Evolutionary conservation across 2,888 invertebrate species (phyloP).

Genomic region (Pollenia angustigena): DNA sequence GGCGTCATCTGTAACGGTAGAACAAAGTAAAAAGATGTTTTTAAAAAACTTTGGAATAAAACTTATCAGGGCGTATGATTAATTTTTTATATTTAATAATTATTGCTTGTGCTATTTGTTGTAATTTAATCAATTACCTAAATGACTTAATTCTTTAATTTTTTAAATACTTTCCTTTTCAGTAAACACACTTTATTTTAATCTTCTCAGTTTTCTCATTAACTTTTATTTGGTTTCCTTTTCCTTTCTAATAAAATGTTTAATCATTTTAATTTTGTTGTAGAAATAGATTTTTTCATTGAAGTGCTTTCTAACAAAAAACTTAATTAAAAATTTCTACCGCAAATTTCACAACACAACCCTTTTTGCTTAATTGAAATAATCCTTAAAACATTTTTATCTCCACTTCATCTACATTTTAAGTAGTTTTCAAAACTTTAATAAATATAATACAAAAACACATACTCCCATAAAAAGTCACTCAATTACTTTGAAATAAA

Average conservation of each 20-base stretch:
- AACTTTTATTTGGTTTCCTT: constrained; percentile 1
- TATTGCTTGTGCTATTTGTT: too few species aligned
- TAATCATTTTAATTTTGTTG: constrained; percentile 5
- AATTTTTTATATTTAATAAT: too few species aligned
- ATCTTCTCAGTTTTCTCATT: constrained; percentile 26
- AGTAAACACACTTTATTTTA: not conserved
- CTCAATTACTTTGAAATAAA: constrained; percentile 42
- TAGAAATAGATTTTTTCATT: not conserved
- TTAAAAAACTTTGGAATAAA: not conserved
- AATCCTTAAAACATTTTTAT: constrained; percentile 64
- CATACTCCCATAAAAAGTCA: constrained; percentile 10
- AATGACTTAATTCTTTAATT: not conserved
- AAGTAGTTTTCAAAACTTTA: constrained; percentile 68
- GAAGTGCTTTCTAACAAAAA: constrained; percentile 13
- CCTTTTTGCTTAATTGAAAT: constrained; percentile 69
- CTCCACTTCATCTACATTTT: constrained; percentile 67
- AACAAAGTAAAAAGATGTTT: not conserved
- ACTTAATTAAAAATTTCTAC: constrained; percentile 63
- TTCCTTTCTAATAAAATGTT: constrained; percentile 13
- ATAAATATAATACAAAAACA: constrained; percentile 1
- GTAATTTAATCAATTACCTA: too few species aligned
- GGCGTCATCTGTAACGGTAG: constrained; percentile 85
- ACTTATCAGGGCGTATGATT: too few species aligned
- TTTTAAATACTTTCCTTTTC: not conserved
- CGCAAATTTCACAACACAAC: constrained; percentile 47